These are phyloP conservation scores for Automeris io DNA, from an alignment of 2,888 invertebrate species.

Conservation along the genomic window DNA sequence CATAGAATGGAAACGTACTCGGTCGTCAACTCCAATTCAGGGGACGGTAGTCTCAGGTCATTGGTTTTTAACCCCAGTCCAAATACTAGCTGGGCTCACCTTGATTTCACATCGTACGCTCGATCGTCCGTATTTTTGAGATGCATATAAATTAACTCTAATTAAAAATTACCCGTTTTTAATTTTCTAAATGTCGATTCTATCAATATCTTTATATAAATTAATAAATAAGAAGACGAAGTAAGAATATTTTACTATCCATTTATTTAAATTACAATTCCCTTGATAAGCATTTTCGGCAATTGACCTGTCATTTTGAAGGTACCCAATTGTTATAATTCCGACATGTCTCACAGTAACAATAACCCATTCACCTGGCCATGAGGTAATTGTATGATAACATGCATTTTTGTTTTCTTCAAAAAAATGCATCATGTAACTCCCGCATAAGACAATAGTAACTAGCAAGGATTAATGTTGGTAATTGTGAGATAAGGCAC, in stretches of 20 bases:
- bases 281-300: background rate
- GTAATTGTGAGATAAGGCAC: no score
- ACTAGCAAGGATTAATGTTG: slow-evolving; percentile 5
- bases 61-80: background rate
- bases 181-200: no score
- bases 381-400: slow-evolving; percentile 16
- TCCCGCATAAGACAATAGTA: slow-evolving; percentile 5
- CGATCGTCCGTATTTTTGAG: no score
- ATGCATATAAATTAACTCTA: no score
- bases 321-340: slow-evolving; percentile 12
- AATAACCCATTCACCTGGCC: slow-evolving; percentile 19
- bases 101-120: background rate
- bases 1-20: slow-evolving; percentile 11
- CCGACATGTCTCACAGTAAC: slow-evolving; percentile 21
- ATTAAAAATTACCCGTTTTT: no score
- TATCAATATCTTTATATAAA: no score
- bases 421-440: background rate
- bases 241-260: no score
- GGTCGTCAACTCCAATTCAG: slow-evolving; percentile 14
- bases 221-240: no score
- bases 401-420: slow-evolving; percentile 6
- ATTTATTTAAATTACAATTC: background rate
- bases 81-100: background rate
- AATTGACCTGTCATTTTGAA: slow-evolving; percentile 6
- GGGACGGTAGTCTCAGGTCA: slow-evolving; percentile 2